Evolutionary conservation across 2,797 vertebrate species (phyloP).

Genomic region (Syngnathus acus): DNA sequence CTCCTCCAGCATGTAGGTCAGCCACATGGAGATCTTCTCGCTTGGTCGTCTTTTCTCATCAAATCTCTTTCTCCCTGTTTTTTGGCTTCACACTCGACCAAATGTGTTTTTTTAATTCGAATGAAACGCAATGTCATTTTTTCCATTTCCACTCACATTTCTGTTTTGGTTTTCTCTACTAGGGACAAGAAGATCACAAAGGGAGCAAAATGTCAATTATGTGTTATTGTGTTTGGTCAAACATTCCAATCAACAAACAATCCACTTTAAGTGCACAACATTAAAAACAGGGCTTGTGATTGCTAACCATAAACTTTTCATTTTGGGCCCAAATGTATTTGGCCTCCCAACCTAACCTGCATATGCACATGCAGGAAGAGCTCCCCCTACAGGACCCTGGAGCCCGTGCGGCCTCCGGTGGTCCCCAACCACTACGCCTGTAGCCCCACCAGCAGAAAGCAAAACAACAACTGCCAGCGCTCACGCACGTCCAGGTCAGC

Average conservation of each 20-base stretch:
- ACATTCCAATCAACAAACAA: no score
- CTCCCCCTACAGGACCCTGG: conserved; percentile 94
- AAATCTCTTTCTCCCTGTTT: conserved; percentile 2
- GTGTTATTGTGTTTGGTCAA: no score
- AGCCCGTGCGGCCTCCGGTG: conserved; percentile 93
- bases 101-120: neutral
- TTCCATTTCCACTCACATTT: conserved; percentile 4
- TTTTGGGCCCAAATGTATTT: neutral
- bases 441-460: conserved; percentile 77
- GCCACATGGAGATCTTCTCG: conserved; percentile 11
- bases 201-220: no score
- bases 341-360: neutral
- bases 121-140: neutral
- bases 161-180: neutral
- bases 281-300: no score
- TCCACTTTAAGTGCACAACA: no score
- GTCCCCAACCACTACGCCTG: conserved; percentile 94
- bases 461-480: conserved; percentile 78
- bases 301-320: no score
- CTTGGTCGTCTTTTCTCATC: conserved; percentile 4
- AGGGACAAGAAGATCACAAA: no score
- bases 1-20: conserved; percentile 48
- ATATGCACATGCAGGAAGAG: conserved; percentile 75
- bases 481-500: conserved; percentile 93
- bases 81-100: neutral